Evolutionary conservation across 2,113 vertebrate genomes (phyloP).

Genomic region (Toxostoma redivivum): DNA sequence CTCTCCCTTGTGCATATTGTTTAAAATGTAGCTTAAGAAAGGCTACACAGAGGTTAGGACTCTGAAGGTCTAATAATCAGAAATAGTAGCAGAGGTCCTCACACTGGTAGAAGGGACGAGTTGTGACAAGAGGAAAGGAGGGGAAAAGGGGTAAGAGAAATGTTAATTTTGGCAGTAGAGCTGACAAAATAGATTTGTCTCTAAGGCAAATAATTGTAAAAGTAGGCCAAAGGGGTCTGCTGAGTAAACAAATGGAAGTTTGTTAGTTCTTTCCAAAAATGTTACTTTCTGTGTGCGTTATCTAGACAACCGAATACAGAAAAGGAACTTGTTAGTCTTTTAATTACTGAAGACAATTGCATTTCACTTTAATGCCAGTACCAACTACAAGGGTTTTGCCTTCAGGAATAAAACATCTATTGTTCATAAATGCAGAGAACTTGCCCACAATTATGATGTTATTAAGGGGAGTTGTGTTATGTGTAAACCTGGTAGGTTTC

Average conservation of each 20-base stretch:
- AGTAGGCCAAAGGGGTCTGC: constrained; percentile 34
- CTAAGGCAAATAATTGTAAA: constrained; percentile 26
- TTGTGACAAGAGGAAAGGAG: background rate
- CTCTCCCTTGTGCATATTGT: background rate
- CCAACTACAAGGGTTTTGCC: background rate
- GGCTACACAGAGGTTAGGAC: background rate
- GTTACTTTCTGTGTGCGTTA: background rate
- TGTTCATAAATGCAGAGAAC: background rate
- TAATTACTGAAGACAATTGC: background rate
- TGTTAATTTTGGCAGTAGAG: constrained; percentile 42
- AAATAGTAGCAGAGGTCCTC: constrained; percentile 37
- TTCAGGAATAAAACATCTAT: background rate
- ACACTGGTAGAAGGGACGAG: background rate
- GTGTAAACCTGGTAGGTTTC: background rate
- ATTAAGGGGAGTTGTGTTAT: background rate
- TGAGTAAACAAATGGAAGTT: constrained; percentile 58
- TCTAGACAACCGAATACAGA: background rate
- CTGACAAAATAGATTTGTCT: constrained; percentile 49
- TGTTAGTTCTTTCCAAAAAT: constrained; percentile 25
- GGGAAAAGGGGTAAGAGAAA: background rate
- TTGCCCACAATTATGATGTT: background rate
- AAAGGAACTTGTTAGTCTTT: background rate
- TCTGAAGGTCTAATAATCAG: constrained; percentile 2
- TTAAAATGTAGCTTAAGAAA: constrained; percentile 12
- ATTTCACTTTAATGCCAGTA: background rate